phyloP scores from a whole-genome alignment of 2,797 vertebrate species.

The Cyprinodon diabolis region DNA sequence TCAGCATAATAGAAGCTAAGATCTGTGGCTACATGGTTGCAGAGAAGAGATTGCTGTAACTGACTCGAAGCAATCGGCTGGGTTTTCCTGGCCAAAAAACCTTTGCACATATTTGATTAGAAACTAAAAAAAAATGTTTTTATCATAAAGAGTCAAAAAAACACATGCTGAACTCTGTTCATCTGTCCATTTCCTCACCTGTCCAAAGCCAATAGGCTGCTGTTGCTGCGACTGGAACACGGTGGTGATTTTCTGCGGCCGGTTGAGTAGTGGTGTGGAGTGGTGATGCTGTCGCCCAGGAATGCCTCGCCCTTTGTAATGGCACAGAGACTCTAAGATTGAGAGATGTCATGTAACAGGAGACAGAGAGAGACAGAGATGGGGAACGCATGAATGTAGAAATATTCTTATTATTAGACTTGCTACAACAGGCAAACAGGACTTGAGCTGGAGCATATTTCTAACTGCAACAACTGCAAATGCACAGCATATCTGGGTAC shows the following conservation, averaged over 20 bases:
- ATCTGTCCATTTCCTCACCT: slow-evolving; percentile 78
- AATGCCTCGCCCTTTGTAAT: slow-evolving; percentile 86
- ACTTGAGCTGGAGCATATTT: slow-evolving; percentile 27
- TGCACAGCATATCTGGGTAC: slow-evolving; percentile 3
- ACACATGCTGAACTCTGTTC: neutral
- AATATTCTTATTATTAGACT: slow-evolving; percentile 13
- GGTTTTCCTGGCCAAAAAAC: too few species aligned
- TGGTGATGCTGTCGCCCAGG: slow-evolving; percentile 86
- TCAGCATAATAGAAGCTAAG: too few species aligned
- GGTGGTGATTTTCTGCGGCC: slow-evolving; percentile 89
- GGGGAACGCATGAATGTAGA: slow-evolving; percentile 5
- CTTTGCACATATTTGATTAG: too few species aligned
- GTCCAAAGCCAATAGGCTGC: slow-evolving; percentile 90
- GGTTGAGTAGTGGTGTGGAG: slow-evolving; percentile 82
- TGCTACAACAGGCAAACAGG: slow-evolving; percentile 24
- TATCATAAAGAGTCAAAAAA: too few species aligned
- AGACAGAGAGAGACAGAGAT: neutral
- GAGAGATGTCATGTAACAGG: slow-evolving; percentile 21
- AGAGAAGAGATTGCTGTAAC: too few species aligned
- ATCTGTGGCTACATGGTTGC: too few species aligned
- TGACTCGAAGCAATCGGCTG: too few species aligned
- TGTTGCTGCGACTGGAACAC: slow-evolving; percentile 89
- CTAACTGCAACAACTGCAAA: slow-evolving; percentile 34
- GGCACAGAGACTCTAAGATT: slow-evolving; percentile 84
- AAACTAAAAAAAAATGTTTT: too few species aligned